These are phyloP conservation scores for Corythoichthys intestinalis DNA, from an alignment of 2,113 vertebrate species.

Conservation along the genomic window DNA sequence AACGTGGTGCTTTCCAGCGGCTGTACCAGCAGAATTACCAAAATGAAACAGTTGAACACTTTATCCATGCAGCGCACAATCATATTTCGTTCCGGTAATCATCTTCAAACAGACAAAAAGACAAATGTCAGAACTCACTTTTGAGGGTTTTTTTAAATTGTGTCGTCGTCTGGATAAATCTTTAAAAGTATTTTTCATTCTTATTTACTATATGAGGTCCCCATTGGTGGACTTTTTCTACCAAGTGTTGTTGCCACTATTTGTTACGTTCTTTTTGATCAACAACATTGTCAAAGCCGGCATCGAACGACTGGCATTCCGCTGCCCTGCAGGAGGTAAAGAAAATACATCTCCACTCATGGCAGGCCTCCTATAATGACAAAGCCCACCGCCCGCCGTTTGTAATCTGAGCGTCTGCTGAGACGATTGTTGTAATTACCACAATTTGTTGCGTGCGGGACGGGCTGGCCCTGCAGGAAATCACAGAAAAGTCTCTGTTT, in stretches of 20 bases:
- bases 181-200: neutral
- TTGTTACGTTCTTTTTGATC: neutral
- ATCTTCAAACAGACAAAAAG: too few species aligned
- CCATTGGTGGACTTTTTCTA: neutral
- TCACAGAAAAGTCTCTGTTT: neutral
- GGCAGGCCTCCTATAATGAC: neutral
- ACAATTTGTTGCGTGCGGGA: neutral
- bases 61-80: too few species aligned
- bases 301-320: neutral
- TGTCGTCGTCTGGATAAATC: neutral
- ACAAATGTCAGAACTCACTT: too few species aligned
- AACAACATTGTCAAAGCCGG: neutral
- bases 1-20: too few species aligned
- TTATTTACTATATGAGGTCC: neutral
- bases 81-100: too few species aligned
- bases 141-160: too few species aligned
- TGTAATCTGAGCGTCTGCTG: neutral
- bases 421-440: neutral
- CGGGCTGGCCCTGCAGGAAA: neutral
- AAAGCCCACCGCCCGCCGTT: neutral
- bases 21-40: too few species aligned
- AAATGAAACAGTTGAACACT: too few species aligned
- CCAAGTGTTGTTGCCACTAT: neutral
- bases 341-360: slow-evolving; percentile 1
- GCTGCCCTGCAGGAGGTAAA: neutral